Evolutionary conservation across 2,888 invertebrate genomes (phyloP).

Genomic region (Rutpela maculata): DNA sequence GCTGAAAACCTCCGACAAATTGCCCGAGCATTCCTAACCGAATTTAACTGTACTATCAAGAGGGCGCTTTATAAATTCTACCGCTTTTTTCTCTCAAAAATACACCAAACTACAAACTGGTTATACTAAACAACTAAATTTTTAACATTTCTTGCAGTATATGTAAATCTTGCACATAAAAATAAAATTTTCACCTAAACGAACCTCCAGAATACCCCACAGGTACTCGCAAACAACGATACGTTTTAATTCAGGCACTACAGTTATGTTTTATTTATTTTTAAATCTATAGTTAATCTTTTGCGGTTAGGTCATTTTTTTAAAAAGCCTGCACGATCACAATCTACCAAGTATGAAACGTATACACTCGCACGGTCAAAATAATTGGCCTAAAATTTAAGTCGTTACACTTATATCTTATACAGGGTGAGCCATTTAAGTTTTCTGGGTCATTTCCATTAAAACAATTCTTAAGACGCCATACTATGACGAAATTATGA

Average conservation of each 20-base stretch:
- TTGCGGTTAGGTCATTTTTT: not conserved
- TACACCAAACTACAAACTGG: conserved; percentile 49
- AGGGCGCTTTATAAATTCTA: conserved; percentile 40
- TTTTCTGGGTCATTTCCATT: too few species aligned
- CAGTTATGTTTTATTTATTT: conserved; percentile 60
- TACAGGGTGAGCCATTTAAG: too few species aligned
- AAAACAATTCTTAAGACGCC: too few species aligned
- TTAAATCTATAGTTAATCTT: conserved; percentile 42
- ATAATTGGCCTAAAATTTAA: too few species aligned
- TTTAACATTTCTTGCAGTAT: conserved; percentile 19
- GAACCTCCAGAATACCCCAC: conserved; percentile 46
- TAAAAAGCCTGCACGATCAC: not conserved
- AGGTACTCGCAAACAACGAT: conserved; percentile 66
- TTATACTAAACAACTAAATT: conserved; percentile 46
- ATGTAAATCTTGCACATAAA: conserved; percentile 39
- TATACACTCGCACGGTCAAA: too few species aligned
- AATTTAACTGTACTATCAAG: conserved; percentile 19
- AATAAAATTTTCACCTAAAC: conserved; percentile 42
- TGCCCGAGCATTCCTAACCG: not conserved
- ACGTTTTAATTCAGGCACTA: conserved; percentile 69
- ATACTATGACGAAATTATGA: too few species aligned
- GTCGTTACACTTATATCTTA: too few species aligned
- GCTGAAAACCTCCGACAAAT: not conserved
- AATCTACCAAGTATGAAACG: too few species aligned
- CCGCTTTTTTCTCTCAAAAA: conserved; percentile 37